Base-by-base conservation (phyloP, 2,113 vertebrate species). In the Oxyruncus cristatus region DNA sequence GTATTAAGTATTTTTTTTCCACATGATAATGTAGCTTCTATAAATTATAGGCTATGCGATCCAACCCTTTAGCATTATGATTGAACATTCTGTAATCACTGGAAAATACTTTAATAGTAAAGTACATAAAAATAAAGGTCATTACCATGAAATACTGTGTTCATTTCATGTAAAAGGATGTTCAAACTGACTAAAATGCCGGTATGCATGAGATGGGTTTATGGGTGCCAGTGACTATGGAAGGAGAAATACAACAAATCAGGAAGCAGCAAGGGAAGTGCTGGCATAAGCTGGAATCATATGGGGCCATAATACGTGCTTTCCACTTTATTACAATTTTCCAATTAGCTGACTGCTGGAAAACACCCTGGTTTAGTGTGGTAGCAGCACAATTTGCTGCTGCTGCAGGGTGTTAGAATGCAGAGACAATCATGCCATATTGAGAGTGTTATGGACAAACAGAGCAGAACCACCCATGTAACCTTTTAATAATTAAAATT, bases 401-500 rank as follows among this genome's bases (percentile, higher is more conserved):
- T 95, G 78, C 85, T 95, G 87, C 86, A 93, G 84, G 18, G 65
- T 96, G 78, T 95, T 92, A 92, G 76, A 92, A 89, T 76, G 85
- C 81, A 85, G 83, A 95, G 76, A 94, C 92, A 95, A 94, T 95
- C 91, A 95, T 0, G 9, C 91, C 95, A 94, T 97, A 96, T 96
- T 97, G 95, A 94, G 88, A 93, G 59, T 63, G 73, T 93, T 97
- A 92, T 90, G 91, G 92, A 95, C 91, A 96, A 97, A 96, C 88
- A 97, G 94, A 97, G 95, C 96, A 92, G 93, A 97, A 97, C 95
- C 90, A 96, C 88, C 90, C 88, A 74, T 72, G 70, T 80, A 96
- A 97, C 96, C 95, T 96, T 96, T 84, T 66, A 97, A 97, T 97
- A 97, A 97, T 97, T 96, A 94, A 97, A 89, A 77, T 96, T 94